Conservation (phyloP, 1,140 invertebrate species). For the Lepidurus apus region DNA sequence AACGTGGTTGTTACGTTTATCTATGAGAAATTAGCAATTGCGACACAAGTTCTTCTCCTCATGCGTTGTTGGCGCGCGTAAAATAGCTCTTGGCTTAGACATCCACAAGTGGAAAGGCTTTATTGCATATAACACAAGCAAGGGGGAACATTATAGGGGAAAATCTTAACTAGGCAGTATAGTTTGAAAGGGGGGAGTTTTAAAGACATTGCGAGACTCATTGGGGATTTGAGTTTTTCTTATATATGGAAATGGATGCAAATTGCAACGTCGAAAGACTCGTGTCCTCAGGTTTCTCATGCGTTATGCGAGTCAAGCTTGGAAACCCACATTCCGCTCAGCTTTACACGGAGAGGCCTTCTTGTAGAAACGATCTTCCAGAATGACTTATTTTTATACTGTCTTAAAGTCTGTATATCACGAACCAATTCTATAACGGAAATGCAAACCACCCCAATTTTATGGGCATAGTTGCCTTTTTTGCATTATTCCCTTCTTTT, state of each 20-base stretch:
- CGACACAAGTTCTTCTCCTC: too few relatives aligned
- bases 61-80: too few relatives aligned
- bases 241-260: conserved; percentile 10
- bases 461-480: not conserved
- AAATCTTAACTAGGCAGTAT: conserved; percentile 16
- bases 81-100: not conserved
- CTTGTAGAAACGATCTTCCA: not conserved
- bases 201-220: conserved; percentile 9
- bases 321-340: not conserved
- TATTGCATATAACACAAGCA: conserved; percentile 22
- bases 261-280: not conserved
- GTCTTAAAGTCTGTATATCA: too few relatives aligned
- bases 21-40: too few relatives aligned
- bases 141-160: conserved; percentile 11
- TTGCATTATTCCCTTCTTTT: not conserved
- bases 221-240: not conserved
- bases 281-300: not conserved
- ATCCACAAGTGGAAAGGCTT: conserved; percentile 7
- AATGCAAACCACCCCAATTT: not conserved
- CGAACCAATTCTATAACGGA: not conserved
- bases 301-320: not conserved
- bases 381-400: too few relatives aligned
- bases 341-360: not conserved
- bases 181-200: not conserved
- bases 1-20: too few relatives aligned